Conservation (phyloP, 2,797 vertebrate species). For the Typhlichthys subterraneus region DNA sequence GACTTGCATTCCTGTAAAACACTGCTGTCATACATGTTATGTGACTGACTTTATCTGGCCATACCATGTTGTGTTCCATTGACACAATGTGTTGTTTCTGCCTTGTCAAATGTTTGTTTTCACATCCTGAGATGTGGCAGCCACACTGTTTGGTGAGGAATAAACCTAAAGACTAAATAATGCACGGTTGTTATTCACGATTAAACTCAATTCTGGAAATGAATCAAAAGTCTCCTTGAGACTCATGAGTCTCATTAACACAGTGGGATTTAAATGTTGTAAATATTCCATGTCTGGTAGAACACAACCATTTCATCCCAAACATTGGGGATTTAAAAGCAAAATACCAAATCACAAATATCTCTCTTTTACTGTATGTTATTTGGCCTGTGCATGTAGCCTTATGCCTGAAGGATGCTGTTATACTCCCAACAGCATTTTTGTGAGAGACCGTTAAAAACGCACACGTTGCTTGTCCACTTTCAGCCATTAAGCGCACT, state of each 20-base stretch:
- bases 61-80: too few relatives aligned
- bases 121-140: too few relatives aligned
- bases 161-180: too few relatives aligned
- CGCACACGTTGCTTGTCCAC: conserved; percentile 24
- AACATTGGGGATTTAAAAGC: conserved; percentile 37
- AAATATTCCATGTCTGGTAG: conserved; percentile 18
- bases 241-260: too few relatives aligned
- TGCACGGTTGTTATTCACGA: too few relatives aligned
- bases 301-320: conserved; percentile 14
- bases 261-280: too few relatives aligned
- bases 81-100: too few relatives aligned
- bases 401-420: conserved; percentile 32
- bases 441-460: conserved; percentile 25
- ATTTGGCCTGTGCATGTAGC: conserved; percentile 29
- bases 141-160: too few relatives aligned
- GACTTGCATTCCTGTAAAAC: neutral
- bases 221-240: too few relatives aligned
- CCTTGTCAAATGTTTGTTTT: too few relatives aligned
- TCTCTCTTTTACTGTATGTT: conserved; percentile 28
- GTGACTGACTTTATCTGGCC: too few relatives aligned
- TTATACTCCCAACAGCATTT: conserved; percentile 25
- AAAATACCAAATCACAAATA: conserved; percentile 26
- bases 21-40: neutral
- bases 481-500: conserved; percentile 22
- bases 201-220: too few relatives aligned